Evolutionary conservation across 2,888 invertebrate genomes (phyloP).

Genomic region (Drosophila planitibia): DNA sequence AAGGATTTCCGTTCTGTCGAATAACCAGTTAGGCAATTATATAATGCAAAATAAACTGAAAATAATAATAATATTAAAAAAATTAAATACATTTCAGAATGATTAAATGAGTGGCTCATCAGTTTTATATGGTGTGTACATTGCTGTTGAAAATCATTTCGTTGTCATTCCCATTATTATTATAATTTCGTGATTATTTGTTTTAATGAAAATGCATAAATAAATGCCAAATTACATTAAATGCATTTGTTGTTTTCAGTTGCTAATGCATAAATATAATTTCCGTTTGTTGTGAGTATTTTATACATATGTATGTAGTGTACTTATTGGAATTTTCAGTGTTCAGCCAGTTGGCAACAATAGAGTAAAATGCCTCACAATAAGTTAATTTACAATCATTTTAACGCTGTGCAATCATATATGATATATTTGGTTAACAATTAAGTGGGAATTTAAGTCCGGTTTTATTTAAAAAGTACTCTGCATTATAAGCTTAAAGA

Average conservation of each 20-base stretch:
- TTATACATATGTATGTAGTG: background rate
- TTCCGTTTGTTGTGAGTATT: constrained; percentile 58
- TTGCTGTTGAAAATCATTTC: constrained; percentile 50
- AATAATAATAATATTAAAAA: constrained; percentile 3
- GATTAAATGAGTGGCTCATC: constrained; percentile 44
- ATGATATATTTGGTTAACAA: constrained; percentile 8
- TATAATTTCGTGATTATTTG: constrained; percentile 74
- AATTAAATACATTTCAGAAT: constrained; percentile 40
- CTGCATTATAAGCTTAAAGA: background rate
- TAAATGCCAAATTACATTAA: constrained; percentile 79
- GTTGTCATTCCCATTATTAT: constrained; percentile 67
- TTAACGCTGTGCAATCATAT: constrained; percentile 33
- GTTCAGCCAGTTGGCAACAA: constrained; percentile 47
- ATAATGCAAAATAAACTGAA: constrained; percentile 19
- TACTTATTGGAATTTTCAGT: constrained; percentile 43
- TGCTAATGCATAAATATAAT: constrained; percentile 62
- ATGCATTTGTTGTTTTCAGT: constrained; percentile 54
- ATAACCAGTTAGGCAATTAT: constrained; percentile 23
- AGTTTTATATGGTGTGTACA: constrained; percentile 39
- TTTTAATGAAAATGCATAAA: constrained; percentile 77
- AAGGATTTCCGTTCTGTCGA: constrained; percentile 36
- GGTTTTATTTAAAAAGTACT: background rate
- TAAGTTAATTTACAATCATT: constrained; percentile 73
- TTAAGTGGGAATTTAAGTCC: constrained; percentile 25
- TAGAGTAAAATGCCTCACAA: constrained; percentile 37